A percentile compares a stretch with the other conserved stretches of the same genome.
phyloP scores from a whole-genome alignment of 2,888 invertebrate genomes.

The Polia nebulosa region DNA sequence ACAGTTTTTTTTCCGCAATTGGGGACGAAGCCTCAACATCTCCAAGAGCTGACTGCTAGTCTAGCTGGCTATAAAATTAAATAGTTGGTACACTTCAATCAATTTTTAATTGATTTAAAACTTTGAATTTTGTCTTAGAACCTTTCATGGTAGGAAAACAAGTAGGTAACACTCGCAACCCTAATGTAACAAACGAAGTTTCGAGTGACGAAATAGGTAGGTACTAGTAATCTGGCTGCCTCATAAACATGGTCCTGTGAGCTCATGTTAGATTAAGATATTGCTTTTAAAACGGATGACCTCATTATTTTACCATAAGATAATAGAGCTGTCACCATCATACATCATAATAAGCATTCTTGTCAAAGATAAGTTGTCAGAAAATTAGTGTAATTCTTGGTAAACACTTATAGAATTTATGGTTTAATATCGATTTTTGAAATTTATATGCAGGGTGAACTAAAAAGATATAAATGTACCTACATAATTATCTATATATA shows the following conservation, averaged over 20 bases:
- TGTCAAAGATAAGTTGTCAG: neutral
- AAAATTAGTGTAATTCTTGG: neutral
- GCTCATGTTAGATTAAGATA: constrained; percentile 60
- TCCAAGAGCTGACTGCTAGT: no score
- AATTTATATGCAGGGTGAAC: neutral
- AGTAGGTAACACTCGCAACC: constrained; percentile 40
- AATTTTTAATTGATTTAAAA: neutral
- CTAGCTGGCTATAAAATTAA: neutral
- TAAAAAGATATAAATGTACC: neutral
- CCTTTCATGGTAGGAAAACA: rapidly evolving
- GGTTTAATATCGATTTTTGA: neutral
- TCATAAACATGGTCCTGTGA: constrained; percentile 57
- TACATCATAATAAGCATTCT: neutral
- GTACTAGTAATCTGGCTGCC: constrained; percentile 56
- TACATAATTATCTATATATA: neutral
- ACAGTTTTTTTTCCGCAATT: no score
- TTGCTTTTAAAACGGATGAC: constrained; percentile 47
- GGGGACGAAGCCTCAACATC: neutral
- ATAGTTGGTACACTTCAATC: neutral
- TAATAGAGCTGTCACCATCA: constrained; percentile 13
- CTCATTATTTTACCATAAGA: constrained; percentile 47
- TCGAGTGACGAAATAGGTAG: constrained; percentile 56
- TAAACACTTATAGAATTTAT: neutral
- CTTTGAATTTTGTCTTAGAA: neutral
- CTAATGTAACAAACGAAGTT: constrained; percentile 48